phyloP scores from a whole-genome alignment of 2,797 vertebrate genomes.

The Channa striata region DNA sequence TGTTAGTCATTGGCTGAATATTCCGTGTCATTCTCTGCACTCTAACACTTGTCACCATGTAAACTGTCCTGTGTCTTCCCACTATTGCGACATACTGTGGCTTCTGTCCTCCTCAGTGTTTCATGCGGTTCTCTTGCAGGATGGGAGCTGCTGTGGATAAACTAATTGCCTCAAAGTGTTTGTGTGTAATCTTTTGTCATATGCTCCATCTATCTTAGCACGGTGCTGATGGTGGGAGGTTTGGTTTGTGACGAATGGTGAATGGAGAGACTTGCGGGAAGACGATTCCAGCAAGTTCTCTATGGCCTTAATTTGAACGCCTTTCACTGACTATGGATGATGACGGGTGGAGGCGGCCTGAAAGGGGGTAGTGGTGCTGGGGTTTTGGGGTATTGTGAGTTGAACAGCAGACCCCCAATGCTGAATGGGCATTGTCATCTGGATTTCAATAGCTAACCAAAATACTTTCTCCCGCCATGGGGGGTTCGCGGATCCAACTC shows the following conservation, averaged over 20 bases:
- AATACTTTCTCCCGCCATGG: constrained; percentile 81
- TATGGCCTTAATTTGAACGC: constrained; percentile 64
- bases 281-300: constrained; percentile 68
- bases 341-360: constrained; percentile 46
- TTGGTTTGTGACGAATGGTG: constrained; percentile 23
- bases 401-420: constrained; percentile 80
- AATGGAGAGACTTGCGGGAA: constrained; percentile 62
- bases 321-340: constrained; percentile 65
- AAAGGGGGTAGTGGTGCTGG: constrained; percentile 28
- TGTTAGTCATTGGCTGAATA: constrained; percentile 33
- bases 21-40: constrained; percentile 7
- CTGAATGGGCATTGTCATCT: constrained; percentile 86
- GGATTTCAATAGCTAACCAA: constrained; percentile 83
- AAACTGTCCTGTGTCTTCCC: background rate
- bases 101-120: background rate
- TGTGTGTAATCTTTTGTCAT: constrained; percentile 25
- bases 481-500: constrained; percentile 68
- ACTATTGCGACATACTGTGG: background rate
- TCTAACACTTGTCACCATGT: constrained; percentile 4
- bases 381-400: constrained; percentile 75
- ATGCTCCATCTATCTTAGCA: constrained; percentile 7
- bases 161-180: constrained; percentile 30
- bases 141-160: constrained; percentile 23
- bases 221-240: constrained; percentile 36
- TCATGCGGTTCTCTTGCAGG: background rate